Conservation (phyloP, 2,888 invertebrate species). For the Hybos culiciformis region DNA sequence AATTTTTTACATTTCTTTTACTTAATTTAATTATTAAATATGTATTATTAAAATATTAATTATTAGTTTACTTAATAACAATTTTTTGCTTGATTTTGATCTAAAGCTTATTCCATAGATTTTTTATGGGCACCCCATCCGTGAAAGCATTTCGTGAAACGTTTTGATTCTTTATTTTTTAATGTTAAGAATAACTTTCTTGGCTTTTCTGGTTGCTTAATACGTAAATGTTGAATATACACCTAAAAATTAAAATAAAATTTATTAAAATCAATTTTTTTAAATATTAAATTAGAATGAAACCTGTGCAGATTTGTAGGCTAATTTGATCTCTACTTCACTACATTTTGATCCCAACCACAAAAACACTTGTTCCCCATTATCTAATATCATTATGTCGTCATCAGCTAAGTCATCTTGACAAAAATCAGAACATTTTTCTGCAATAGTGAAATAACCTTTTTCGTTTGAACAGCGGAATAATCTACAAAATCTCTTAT, state of each 20-base stretch:
- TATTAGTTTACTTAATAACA: too few species aligned
- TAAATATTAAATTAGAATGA: slow-evolving; percentile 1
- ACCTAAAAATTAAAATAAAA: slow-evolving; percentile 46
- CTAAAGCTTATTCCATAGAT: slow-evolving; percentile 24
- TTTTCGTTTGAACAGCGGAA: slow-evolving; percentile 99
- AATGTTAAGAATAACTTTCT: slow-evolving; percentile 87
- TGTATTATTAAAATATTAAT: too few species aligned
- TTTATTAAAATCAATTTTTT: neutral
- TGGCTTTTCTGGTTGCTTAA: slow-evolving; percentile 81
- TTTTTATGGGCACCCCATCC: slow-evolving; percentile 88
- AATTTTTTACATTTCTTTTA: too few species aligned
- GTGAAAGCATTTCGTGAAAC: slow-evolving; percentile 97
- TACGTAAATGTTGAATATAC: slow-evolving; percentile 93
- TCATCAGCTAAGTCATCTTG: slow-evolving; percentile 98
- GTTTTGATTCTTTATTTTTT: slow-evolving; percentile 88
- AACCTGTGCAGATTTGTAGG: slow-evolving; percentile 96
- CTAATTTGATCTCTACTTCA: slow-evolving; percentile 97
- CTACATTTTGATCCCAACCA: slow-evolving; percentile 96
- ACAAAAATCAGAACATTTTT: slow-evolving; percentile 63
- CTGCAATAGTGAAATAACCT: slow-evolving; percentile 97
- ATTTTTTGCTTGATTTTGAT: too few species aligned
- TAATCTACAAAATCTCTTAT: too few species aligned
- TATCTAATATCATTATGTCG: slow-evolving; percentile 98
- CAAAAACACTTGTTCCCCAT: slow-evolving; percentile 92
- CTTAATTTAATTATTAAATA: too few species aligned